Evolutionary conservation across 2,797 vertebrate genomes (phyloP), one percentile per base, ranked within the genome.

Genomic region (Sebastes oblongus): DNA sequence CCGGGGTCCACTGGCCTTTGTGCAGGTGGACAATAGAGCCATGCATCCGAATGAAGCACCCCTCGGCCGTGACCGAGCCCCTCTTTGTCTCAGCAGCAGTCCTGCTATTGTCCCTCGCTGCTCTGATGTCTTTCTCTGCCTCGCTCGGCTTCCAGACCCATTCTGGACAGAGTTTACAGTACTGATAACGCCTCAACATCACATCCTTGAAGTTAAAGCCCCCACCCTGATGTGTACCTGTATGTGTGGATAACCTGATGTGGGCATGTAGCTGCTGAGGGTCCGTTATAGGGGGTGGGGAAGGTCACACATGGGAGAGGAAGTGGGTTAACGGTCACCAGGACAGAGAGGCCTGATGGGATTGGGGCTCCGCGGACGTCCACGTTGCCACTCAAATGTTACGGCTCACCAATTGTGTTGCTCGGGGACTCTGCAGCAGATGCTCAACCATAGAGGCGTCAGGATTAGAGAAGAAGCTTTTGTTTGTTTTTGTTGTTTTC

Each of bases 11-110:
- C 80, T 86, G 93, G 91, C 86, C 90, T 95, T 96, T 96, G 93
- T 96, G 90, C 87, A 85, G 84, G 86, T 87, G 86, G 88, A 96
- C 94, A 96, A 95, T 86, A 78, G 94, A 83, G 69, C 90, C 91
- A 91, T 79, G 88, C 89, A 94, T 92, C 89, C 81, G 90, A 93
- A 92, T 93, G 89, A 90, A 92, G 86, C 87, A 87, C 85, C 89
- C 89, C 81, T 91, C 81, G 25, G 86, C 92, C 79, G 50, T 94
- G 94, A 94, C 93, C 77, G 76, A 94, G 90, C 89, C 92, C 90
- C 86, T 89, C 90, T 93, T 92, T 89, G 92, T 93, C 89, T 80
- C 82, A 78, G 87, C 75, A 69, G 88, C 80, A 85, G 86, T 82
- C 79, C 84, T 77, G 77, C 84, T 72, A 73, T 93, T 92, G 90